These are phyloP conservation scores for Oscheius myriophilus DNA, from an alignment of 2,888 invertebrate species.

Conservation along the genomic window DNA sequence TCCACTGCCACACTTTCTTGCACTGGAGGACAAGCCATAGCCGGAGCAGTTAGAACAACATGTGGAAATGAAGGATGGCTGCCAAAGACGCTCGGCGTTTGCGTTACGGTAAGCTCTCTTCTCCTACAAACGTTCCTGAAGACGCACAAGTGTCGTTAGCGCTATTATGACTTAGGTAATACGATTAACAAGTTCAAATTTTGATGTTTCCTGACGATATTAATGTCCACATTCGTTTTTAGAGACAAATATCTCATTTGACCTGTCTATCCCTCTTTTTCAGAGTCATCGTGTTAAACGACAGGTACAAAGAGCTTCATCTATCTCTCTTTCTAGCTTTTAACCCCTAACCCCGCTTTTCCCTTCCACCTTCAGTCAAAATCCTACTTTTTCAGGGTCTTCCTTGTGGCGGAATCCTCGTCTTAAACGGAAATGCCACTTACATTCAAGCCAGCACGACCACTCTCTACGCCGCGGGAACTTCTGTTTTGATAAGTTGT, in stretches of 20 bases:
- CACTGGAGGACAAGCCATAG: conserved; percentile 29
- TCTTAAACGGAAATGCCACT: conserved; percentile 14
- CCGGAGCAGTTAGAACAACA: conserved; percentile 34
- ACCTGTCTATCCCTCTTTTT: no score
- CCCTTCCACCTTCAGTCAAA: neutral
- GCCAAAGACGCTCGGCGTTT: conserved; percentile 18
- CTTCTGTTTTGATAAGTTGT: conserved; percentile 38
- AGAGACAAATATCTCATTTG: no score
- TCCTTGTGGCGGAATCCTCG: conserved; percentile 5
- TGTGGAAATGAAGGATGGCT: conserved; percentile 44
- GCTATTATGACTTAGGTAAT: no score
- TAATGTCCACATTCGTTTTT: no score
- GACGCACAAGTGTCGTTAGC: no score
- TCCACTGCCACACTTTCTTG: conserved; percentile 37
- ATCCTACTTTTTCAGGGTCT: conserved; percentile 4
- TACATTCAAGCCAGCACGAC: conserved; percentile 28
- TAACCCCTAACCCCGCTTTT: neutral
- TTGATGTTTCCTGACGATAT: no score
- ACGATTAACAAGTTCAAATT: no score
- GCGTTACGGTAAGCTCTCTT: conserved; percentile 14
- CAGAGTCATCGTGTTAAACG: conserved; percentile 22
- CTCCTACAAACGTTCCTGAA: neutral
- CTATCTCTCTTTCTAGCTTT: neutral
- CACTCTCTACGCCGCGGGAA: conserved; percentile 38
- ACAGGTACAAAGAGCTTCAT: conserved; percentile 17